Evolutionary conservation across 64 coral and sea anemone genomes (phyloP).

Genomic region (Trachythela sp.): DNA sequence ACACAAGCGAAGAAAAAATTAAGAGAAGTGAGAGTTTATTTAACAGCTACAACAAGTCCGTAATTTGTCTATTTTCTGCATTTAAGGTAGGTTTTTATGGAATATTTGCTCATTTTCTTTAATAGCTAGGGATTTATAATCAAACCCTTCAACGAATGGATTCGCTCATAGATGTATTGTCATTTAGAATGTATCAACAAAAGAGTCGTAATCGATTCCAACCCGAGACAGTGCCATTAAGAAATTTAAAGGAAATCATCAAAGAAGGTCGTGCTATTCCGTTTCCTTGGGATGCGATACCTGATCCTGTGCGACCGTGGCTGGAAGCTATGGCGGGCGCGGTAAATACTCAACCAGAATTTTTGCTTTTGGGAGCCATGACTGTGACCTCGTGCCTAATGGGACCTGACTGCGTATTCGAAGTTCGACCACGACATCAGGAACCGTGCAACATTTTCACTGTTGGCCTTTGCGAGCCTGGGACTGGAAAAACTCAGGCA

Average conservation of each 20-base stretch:
- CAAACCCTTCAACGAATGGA: no score
- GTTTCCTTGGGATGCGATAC: neutral
- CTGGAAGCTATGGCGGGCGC: neutral
- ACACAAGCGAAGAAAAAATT: no score
- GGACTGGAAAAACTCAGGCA: constrained; percentile 2
- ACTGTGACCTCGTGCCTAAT: neutral
- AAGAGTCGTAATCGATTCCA: neutral
- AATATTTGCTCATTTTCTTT: no score
- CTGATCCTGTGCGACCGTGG: neutral
- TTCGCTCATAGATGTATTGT: neutral
- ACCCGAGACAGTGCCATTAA: neutral
- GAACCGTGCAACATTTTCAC: neutral
- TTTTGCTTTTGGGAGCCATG: neutral
- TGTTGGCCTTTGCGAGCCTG: neutral
- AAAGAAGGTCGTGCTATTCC: neutral
- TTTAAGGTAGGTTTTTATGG: no score
- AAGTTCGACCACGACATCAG: neutral
- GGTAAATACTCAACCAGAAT: constrained; percentile 3
- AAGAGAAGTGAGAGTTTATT: no score
- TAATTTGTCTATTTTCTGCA: no score
- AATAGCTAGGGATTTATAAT: no score
- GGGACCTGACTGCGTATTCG: neutral
- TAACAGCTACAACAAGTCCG: no score
- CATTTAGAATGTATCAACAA: neutral
- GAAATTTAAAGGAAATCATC: neutral